Base-by-base conservation (phyloP, 2,113 vertebrate species). In the Pongo pygmaeus region DNA sequence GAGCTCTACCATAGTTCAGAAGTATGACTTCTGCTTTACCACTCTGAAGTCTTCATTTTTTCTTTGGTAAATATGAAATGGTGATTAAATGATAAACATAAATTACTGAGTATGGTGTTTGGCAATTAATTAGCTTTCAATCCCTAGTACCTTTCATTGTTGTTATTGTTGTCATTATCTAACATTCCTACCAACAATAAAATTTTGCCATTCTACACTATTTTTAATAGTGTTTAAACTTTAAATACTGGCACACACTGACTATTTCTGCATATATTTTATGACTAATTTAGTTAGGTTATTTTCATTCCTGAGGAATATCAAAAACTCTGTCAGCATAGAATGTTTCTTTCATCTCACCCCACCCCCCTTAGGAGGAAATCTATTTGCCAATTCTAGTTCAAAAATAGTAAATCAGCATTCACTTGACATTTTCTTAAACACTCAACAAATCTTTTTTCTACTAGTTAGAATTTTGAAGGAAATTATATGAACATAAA, bases 371-470 rank as follows among this genome's bases (percentile, higher is more conserved):
- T 94, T 57, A 50, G 20, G 50, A 84, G 48, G 59, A 93, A 95
- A 74, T 89, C 40, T 87, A 87, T 96, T 92, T 93, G 92, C 84
- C 84, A 92, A 70, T 91, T 90, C 74, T 48, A 38, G 14, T 69
- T 96, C 77, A 79, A 97, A 96, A 96, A 94, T 40, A 96, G 48
- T 72, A 96, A 93, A 84, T 92, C 57, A 95, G 67, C 85, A 96
- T 91, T 96, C 81, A 64, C 50, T 95, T 97, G 84, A 72, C 83
- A 89, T 97, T 93, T 89, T 35, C 46, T 88, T 52, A 90, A 96
- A 90, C 50, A 92, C 87, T 95, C 55, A 92, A 92, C 20, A 96
- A 93, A 85, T 80, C 52, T 52, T 55, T 55, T 46, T 85, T 93
- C 79, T 57, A 74, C 10, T 30, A 93, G 77, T 83, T 96, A 48